A percentile compares a stretch with the other conserved stretches of the same genome.
These are phyloP conservation scores for Drosophila dunni DNA, from an alignment of 1,140 invertebrate species.

Conservation along the genomic window DNA sequence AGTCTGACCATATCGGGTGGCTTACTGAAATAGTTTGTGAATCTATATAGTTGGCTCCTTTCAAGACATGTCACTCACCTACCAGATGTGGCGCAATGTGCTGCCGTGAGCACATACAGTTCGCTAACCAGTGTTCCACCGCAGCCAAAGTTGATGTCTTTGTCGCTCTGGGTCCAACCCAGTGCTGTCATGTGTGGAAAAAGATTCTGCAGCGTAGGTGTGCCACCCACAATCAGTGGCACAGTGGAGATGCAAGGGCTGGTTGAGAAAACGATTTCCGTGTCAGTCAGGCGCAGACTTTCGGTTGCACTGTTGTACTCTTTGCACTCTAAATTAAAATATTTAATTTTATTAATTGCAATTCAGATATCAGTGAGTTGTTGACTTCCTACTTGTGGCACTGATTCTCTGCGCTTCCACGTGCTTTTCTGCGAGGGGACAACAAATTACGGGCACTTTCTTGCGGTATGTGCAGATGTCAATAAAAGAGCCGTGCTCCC, in stretches of 20 bases:
- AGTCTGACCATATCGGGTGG: constrained; percentile 80
- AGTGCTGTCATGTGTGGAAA: constrained; percentile 87
- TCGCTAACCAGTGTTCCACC: constrained; percentile 86
- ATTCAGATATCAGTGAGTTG: neutral
- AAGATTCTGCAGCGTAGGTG: constrained; percentile 84
- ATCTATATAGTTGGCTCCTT: constrained; percentile 13
- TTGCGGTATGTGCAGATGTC: constrained; percentile 77
- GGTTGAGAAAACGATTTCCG: constrained; percentile 60
- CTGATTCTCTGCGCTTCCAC: constrained; percentile 70
- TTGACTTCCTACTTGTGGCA: constrained; percentile 62
- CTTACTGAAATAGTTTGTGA: constrained; percentile 52
- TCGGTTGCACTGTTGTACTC: constrained; percentile 67
- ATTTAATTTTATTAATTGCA: too few species aligned
- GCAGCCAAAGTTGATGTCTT: constrained; percentile 83
- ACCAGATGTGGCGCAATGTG: constrained; percentile 85
- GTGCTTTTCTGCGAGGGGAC: constrained; percentile 74
- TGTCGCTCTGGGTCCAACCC: constrained; percentile 71
- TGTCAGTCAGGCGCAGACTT: constrained; percentile 55
- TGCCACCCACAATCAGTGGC: constrained; percentile 86
- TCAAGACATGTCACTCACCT: constrained; percentile 62
- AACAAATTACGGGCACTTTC: constrained; percentile 81
- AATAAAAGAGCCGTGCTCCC: constrained; percentile 71
- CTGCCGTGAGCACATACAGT: constrained; percentile 86
- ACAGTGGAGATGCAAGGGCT: constrained; percentile 81
- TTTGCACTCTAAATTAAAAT: constrained; percentile 66